Conservation (phyloP, 2,113 vertebrate genomes). For the Phalacrocorax brasilianus region DNA sequence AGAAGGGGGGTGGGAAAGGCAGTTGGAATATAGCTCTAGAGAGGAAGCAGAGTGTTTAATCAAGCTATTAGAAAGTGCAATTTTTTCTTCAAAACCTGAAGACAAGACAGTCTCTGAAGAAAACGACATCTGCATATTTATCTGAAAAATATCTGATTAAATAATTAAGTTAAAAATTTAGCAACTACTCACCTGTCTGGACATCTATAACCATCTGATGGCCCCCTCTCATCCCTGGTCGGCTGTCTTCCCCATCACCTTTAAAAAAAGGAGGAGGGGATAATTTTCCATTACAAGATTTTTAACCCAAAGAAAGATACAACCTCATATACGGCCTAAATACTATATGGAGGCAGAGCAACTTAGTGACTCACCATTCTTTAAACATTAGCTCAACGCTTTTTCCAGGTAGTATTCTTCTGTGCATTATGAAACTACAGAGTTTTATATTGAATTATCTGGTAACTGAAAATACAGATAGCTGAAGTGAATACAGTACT, state of each 20-base stretch:
- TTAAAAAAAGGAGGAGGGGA: background rate
- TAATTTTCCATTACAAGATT: background rate
- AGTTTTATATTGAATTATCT: background rate
- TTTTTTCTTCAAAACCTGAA: background rate
- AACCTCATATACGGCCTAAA: background rate
- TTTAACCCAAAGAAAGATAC: background rate
- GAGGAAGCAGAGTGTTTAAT: background rate
- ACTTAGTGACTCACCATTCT: background rate
- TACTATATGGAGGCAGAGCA: background rate
- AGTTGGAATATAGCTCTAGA: background rate
- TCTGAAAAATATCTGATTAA: background rate
- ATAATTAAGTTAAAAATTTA: background rate
- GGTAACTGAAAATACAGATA: background rate
- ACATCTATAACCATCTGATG: slow-evolving; percentile 99
- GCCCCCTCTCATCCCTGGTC: slow-evolving; percentile 97
- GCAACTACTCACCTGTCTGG: slow-evolving; percentile 86
- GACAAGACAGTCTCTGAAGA: background rate
- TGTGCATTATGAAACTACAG: background rate
- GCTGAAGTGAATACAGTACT: background rate
- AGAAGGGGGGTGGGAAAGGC: background rate
- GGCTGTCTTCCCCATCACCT: slow-evolving; percentile 95
- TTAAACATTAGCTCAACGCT: background rate
- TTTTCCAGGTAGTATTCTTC: background rate
- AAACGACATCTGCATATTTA: background rate
- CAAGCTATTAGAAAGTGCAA: background rate